Evolutionary conservation across 2,888 invertebrate species (phyloP), one percentile per base, ranked within the genome.

Genomic region (Acanthosepion lycidas): DNA sequence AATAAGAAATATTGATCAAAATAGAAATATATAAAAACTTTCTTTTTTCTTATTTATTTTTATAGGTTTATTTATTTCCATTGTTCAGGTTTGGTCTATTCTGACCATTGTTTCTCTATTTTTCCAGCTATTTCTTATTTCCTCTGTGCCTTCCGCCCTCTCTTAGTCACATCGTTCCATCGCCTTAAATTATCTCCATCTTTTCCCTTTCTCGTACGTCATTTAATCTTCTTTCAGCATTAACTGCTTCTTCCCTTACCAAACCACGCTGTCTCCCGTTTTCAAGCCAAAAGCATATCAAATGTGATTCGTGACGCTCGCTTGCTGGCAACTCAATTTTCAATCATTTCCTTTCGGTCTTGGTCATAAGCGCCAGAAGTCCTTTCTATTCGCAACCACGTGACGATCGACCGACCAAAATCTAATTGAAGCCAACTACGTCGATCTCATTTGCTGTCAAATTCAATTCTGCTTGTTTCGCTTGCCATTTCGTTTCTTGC

Each of bases 281-380:
- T 78, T n/a, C 78, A 78, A 78, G 78, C n/a, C 78, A 78, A 78
- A 78, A 12, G 78, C 78, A 33, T 78, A 78, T 78, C 78, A 78
- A 78, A 78, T 78, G 78, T 78, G 78, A 78, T 78, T n/a, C 78
- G 78, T 33, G 78, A n/a, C 78, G 78, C 78, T 78, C 78, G 78
- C 78, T 78, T 15, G n/a, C 78, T 78, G 78, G 78, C 78, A 78
- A 78, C 78, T 78, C 78, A 78, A n/a, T n/a, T 78, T 78, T 78
- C n/a, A 78, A 78, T n/a, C 78, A n/a, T 78, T 78, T 78, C n/a
- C 78, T 78, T 78, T 78, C 78, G 9, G n/a, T 78, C 78, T 78
- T 33, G 5, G n/a, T n/a, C 78, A n/a, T n/a, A 78, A 78, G 78
- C 78, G 78, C 78, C 78, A 78, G 78, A 78, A 78, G 78, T n/a